phyloP scores from a whole-genome alignment of 2,797 vertebrate species.

The Otolemur crassicaudatus region DNA sequence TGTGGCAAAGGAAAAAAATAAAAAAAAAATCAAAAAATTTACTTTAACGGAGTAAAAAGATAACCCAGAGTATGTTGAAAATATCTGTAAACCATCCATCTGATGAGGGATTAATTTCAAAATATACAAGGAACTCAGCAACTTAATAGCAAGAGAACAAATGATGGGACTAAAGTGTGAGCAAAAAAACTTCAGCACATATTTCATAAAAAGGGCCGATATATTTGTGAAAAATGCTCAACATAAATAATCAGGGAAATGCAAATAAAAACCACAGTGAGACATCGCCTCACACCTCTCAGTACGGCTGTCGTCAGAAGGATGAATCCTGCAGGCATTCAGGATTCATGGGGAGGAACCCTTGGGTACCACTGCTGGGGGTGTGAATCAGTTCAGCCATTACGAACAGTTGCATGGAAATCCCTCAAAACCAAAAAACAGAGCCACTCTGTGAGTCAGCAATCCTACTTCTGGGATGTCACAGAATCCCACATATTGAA shows the following conservation, averaged over 20 bases:
- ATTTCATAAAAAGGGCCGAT: neutral
- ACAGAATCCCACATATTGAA: too few relatives aligned
- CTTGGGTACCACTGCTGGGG: neutral
- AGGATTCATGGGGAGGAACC: neutral
- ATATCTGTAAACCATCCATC: neutral
- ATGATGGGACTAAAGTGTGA: neutral
- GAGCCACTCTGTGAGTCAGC: neutral
- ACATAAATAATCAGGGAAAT: neutral
- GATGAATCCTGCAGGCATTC: neutral
- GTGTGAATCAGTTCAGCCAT: neutral
- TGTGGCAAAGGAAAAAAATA: neutral
- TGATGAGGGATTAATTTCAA: neutral
- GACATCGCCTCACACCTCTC: neutral
- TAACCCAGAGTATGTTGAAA: neutral
- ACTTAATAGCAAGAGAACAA: neutral
- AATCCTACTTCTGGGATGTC: neutral
- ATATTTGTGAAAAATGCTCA: neutral
- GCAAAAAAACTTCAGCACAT: neutral
- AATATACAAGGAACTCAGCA: neutral
- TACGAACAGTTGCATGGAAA: neutral
- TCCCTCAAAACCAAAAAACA: neutral
- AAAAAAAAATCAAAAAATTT: too few relatives aligned
- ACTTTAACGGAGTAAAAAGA: neutral
- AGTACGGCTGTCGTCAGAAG: neutral
- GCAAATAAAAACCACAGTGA: neutral